Conservation (phyloP, 2,113 vertebrate genomes). For the Leptosomus discolor region DNA sequence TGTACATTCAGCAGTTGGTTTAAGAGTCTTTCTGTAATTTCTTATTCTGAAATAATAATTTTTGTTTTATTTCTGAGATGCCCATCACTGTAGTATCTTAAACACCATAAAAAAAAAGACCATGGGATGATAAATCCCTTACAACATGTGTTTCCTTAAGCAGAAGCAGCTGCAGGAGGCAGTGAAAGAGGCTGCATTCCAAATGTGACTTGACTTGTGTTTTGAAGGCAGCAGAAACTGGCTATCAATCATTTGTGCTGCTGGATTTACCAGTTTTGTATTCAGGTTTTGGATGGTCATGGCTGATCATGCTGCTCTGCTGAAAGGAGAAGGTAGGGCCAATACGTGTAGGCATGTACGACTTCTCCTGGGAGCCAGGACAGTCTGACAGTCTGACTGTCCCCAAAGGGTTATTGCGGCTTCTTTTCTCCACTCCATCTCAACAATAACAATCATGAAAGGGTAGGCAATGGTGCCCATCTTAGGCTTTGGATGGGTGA, state of each 20-base stretch:
- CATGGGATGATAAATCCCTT: background rate
- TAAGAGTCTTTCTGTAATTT: background rate
- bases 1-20: background rate
- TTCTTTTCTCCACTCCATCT: background rate
- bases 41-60: background rate
- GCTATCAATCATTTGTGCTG: background rate
- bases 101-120: background rate
- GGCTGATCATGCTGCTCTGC: background rate
- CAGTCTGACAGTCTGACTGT: background rate
- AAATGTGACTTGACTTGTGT: background rate
- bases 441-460: background rate
- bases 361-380: background rate
- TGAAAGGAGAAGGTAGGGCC: background rate
- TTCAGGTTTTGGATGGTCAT: background rate
- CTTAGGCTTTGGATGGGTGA: background rate
- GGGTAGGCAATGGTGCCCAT: background rate
- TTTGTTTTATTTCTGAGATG: background rate
- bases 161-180: background rate
- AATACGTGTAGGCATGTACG: rapidly evolving
- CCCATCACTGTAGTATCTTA: background rate
- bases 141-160: background rate
- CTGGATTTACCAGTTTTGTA: background rate
- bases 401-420: background rate
- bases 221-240: background rate
- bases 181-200: background rate